A percentile compares a stretch with the other conserved stretches of the same genome.
Evolutionary conservation across 2,797 vertebrate species (phyloP).

Genomic region (Pseudocheirus occidentalis): DNA sequence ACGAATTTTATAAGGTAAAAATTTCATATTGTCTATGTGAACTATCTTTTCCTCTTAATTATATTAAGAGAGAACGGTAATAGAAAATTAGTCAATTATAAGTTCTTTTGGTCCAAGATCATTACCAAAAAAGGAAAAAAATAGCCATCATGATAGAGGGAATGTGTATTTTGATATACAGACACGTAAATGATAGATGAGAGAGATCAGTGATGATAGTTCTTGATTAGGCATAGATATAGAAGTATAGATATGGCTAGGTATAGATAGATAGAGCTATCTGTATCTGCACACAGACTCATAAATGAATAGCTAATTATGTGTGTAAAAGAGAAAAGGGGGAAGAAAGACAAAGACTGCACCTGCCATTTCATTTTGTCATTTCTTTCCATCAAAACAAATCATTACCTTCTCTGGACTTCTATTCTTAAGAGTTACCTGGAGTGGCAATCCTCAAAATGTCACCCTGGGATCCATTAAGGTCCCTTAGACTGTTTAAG

Average conservation of each 20-base stretch:
- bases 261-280: neutral
- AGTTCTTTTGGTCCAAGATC: neutral
- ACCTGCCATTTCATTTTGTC: neutral
- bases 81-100: neutral
- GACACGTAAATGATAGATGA: neutral
- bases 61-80: neutral
- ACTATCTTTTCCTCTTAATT: neutral
- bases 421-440: neutral
- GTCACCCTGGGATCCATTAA: neutral
- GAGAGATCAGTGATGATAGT: neutral
- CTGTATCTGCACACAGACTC: no score
- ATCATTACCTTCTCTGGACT: neutral
- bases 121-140: neutral
- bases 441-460: neutral
- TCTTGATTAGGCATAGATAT: no score
- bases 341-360: neutral
- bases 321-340: no score
- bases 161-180: neutral
- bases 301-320: no score
- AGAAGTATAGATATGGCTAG: no score
- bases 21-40: neutral
- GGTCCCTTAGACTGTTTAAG: neutral
- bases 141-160: neutral
- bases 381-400: neutral
- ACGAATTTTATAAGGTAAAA: neutral